Evolutionary conservation across 2,797 vertebrate species (phyloP), one percentile per base, ranked within the genome.

Genomic region (Aulostomus chinensis): DNA sequence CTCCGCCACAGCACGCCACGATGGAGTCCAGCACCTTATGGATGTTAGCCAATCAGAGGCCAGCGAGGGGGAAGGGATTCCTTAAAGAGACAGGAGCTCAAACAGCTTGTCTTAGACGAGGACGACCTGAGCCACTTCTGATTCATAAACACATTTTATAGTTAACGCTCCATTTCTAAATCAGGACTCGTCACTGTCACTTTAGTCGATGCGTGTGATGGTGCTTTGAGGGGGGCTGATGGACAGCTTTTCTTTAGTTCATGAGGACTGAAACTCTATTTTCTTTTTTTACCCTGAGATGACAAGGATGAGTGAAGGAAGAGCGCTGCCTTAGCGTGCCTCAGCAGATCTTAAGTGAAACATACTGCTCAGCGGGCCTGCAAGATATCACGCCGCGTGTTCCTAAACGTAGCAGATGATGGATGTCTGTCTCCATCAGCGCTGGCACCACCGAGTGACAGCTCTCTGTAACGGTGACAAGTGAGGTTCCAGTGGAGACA

Each of bases 351-450:
- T 73, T 73, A 77, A 68, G 78, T 24, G 73, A 62, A 76, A 63
- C 64, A 59, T 7, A 32, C 26, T 18, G 63, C 57, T 77, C 68
- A 7, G 70, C 60, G 13, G 53, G 63, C 72, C 75, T 74, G 76
- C 66, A 58, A 73, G 69, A 74, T 75, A 56, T 76, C 74, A 46
- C 55, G 55, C 13, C 13, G 51, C 2, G 53, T 31, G 58, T 55
- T 55, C 33, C 26, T 63, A 60, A 69, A 71, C 14, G 59, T 53
- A 21, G 65, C 18, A 12, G 64, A 49, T 86, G 84, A 87, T 29
- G 84, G 88, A 35, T 83, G 83, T 83, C 72, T 85, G 78, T 81
- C 85, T 74, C 73, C 76, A 88, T 86, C 80, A 74, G 62, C 41
- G 29, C 68, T 16, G 64, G 51, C 61, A 35, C 72, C 31, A 35